phyloP scores from a whole-genome alignment of 2,113 vertebrate species.

The Antigone vipio region DNA sequence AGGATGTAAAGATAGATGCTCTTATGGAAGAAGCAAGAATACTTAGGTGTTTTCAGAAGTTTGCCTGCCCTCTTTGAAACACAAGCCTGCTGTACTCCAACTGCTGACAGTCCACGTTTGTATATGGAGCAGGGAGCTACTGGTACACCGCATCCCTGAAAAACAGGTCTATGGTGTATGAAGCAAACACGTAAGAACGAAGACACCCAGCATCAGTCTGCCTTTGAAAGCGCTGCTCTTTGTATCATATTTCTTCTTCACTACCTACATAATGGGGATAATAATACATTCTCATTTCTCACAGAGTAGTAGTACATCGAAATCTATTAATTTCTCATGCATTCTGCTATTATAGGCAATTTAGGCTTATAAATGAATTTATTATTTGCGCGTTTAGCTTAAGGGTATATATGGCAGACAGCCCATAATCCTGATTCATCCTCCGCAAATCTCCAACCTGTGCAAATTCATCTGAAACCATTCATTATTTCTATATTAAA shows the following conservation, averaged over 20 bases:
- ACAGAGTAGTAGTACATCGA: not conserved
- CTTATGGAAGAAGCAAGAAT: not conserved
- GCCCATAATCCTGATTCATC: constrained; percentile 14
- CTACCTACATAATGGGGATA: not conserved
- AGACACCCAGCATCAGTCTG: not conserved
- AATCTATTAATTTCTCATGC: not conserved
- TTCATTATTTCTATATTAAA: constrained; percentile 19
- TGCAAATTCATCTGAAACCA: not conserved
- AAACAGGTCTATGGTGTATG: not conserved
- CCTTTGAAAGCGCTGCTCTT: not conserved
- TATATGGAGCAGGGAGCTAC: not conserved
- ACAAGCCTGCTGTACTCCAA: not conserved
- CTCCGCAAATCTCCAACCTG: not conserved
- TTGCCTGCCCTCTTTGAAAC: not conserved
- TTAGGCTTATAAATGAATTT: not conserved
- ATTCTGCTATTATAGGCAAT: constrained; percentile 4
- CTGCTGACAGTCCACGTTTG: not conserved
- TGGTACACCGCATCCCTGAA: not conserved
- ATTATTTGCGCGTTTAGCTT: not conserved
- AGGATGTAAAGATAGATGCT: not conserved
- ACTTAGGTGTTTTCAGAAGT: not conserved
- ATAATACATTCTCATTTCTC: not conserved
- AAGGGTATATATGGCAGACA: not conserved
- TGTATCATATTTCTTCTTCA: not conserved
- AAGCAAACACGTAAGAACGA: accelerated